Evolutionary conservation across 2,797 vertebrate genomes (phyloP).

Genomic region (Hemitrygon akajei): DNA sequence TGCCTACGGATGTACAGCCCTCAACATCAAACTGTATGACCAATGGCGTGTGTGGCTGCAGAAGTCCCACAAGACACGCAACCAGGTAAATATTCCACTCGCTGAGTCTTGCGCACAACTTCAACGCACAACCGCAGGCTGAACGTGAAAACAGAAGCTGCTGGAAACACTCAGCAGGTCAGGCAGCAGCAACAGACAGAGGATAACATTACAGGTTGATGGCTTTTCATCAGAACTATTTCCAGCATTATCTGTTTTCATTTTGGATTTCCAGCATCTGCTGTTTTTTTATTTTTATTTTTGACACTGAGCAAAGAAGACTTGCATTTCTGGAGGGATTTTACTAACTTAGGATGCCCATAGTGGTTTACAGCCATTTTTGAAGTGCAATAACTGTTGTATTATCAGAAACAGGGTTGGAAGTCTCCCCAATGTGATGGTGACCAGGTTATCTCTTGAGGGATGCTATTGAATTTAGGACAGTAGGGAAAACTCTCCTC

Average conservation of each 20-base stretch:
- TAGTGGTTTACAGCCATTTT: too few species aligned
- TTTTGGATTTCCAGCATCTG: too few species aligned
- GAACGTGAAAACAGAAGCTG: not conserved
- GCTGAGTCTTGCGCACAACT: too few species aligned
- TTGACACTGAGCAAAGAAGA: not conserved
- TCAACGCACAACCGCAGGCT: too few species aligned
- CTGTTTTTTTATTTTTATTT: too few species aligned
- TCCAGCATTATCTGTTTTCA: too few species aligned
- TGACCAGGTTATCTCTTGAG: not conserved
- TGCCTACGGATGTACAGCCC: constrained; percentile 86
- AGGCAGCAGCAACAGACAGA: too few species aligned
- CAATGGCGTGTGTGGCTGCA: constrained; percentile 97
- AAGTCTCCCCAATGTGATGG: not conserved
- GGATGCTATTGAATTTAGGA: not conserved
- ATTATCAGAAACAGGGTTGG: not conserved
- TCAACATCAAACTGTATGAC: constrained; percentile 96
- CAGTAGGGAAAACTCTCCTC: not conserved
- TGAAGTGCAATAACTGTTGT: not conserved
- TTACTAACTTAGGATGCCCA: not conserved
- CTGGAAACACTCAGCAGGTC: too few species aligned
- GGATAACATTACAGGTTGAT: too few species aligned
- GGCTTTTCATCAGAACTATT: too few species aligned
- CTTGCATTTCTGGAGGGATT: not conserved
- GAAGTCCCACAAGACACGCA: constrained; percentile 94
- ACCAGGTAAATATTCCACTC: constrained; percentile 78